phyloP scores from a whole-genome alignment of 1,140 invertebrate genomes.

The Drosophila sproati region DNA sequence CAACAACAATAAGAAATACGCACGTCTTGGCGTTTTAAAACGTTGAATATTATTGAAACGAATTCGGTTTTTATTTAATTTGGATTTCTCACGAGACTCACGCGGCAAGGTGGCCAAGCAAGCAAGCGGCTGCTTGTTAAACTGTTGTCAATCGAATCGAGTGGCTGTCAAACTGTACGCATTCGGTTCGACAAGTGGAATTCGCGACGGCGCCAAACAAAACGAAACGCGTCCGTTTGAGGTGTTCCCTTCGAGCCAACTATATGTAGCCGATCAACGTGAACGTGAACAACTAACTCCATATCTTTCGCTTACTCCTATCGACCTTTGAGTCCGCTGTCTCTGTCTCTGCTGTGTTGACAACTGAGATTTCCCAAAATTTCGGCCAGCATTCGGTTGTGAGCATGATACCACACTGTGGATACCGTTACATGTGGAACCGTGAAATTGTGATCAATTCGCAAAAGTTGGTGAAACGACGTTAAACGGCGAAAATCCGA shows the following conservation, averaged over 20 bases:
- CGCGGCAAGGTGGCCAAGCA: not conserved
- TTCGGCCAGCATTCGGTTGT: conserved; percentile 45
- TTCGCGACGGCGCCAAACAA: conserved; percentile 62
- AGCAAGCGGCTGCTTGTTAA: not conserved
- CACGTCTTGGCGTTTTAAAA: conserved; percentile 67
- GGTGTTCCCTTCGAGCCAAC: conserved; percentile 32
- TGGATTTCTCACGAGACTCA: no score
- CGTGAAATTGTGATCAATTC: conserved; percentile 95
- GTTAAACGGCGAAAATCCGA: conserved; percentile 74
- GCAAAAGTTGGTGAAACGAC: conserved; percentile 95
- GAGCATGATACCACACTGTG: conserved; percentile 87
- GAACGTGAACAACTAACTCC: not conserved
- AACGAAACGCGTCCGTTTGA: conserved; percentile 64
- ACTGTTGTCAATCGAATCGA: not conserved
- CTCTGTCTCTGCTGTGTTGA: conserved; percentile 1
- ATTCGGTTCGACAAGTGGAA: not conserved
- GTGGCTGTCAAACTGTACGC: conserved; percentile 16
- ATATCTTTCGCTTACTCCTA: not conserved
- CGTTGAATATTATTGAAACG: conserved; percentile 25
- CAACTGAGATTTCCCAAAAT: conserved; percentile 10
- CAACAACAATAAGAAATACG: conserved; percentile 44
- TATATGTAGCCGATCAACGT: conserved; percentile 66
- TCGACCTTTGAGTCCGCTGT: not conserved
- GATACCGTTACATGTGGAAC: conserved; percentile 94
- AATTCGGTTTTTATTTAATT: conserved; percentile 24